A percentile compares a stretch with the other conserved stretches of the same genome.
phyloP scores from a whole-genome alignment of 2,113 vertebrate species.

The Callithrix jacchus region DNA sequence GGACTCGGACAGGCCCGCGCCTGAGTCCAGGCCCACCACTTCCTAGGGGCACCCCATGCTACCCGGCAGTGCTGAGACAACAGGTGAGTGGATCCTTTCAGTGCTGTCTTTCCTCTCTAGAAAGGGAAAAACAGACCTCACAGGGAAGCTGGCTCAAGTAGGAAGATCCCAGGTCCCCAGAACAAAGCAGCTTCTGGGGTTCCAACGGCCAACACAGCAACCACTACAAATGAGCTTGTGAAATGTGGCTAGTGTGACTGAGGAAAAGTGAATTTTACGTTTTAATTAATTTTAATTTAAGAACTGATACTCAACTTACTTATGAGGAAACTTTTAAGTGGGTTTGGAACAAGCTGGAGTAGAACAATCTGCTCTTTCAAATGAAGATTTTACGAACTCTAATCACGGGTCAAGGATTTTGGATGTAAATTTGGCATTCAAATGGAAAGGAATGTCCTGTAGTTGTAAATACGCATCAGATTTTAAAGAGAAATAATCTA shows the following conservation, averaged over 20 bases:
- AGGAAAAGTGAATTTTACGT: background rate
- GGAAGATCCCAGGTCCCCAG: background rate
- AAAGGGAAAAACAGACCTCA: background rate
- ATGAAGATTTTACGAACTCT: background rate
- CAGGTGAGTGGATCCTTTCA: background rate
- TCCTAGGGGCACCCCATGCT: fast-evolving
- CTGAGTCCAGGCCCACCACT: background rate
- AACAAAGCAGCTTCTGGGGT: background rate
- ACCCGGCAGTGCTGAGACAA: fast-evolving
- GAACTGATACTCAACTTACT: background rate
- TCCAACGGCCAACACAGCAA: background rate
- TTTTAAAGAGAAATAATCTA: background rate
- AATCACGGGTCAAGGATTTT: background rate
- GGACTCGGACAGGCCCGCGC: background rate
- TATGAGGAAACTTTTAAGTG: background rate
- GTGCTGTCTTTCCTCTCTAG: background rate
- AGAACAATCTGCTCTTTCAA: background rate
- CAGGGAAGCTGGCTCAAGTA: fast-evolving
- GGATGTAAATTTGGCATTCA: background rate
- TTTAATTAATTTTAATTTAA: background rate
- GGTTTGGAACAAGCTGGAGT: background rate
- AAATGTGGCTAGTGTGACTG: background rate
- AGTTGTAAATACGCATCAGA: background rate
- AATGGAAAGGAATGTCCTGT: background rate
- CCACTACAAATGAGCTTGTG: background rate